These are phyloP conservation scores for Rhopalosiphum maidis DNA, from an alignment of 1,140 invertebrate genomes.

Conservation along the genomic window DNA sequence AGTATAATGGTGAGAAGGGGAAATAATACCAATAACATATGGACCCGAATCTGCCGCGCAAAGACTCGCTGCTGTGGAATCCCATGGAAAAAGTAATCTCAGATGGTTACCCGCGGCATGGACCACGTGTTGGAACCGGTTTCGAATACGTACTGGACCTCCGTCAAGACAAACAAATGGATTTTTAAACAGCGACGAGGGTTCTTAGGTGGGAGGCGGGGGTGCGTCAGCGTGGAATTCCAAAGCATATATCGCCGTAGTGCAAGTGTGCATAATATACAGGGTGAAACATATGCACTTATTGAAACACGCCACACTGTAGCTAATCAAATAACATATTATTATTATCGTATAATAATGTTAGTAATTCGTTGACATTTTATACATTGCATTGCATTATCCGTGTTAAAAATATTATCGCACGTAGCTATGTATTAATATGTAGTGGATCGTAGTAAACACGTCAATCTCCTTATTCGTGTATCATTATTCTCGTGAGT, in stretches of 20 bases:
- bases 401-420: background rate
- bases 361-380: background rate
- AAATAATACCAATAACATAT: slow-evolving; percentile 5
- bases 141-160: slow-evolving; percentile 17
- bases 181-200: slow-evolving; percentile 15
- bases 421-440: background rate
- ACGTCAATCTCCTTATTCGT: background rate
- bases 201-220: background rate
- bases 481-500: background rate
- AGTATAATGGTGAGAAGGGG: background rate
- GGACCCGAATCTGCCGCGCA: slow-evolving; percentile 6
- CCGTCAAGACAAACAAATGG: background rate
- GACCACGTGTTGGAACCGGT: slow-evolving; percentile 50
- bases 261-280: background rate
- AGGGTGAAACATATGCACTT: background rate
- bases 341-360: too few species aligned
- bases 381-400: background rate
- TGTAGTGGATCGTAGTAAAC: background rate
- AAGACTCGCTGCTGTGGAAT: background rate
- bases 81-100: slow-evolving; percentile 28
- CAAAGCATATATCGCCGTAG: background rate
- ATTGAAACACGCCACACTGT: background rate
- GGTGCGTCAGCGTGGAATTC: slow-evolving; percentile 44
- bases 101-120: background rate
- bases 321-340: background rate